Conservation (phyloP, 1,140 invertebrate species). For the Tetramorium simillimum region DNA sequence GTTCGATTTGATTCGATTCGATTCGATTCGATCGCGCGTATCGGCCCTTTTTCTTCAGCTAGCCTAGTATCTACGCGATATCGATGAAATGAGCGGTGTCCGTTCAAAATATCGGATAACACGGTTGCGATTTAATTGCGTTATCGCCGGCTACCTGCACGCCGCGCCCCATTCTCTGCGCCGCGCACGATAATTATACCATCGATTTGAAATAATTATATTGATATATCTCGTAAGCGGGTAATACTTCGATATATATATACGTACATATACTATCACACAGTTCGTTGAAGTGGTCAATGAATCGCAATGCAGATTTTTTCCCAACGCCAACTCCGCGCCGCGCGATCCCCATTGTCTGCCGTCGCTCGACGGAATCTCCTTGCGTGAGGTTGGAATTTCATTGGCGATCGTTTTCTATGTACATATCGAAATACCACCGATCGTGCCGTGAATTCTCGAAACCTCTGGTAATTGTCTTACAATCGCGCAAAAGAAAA, state of each 20-base stretch:
- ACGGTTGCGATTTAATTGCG: conserved; percentile 65
- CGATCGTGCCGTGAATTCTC: conserved; percentile 63
- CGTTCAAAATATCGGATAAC: conserved; percentile 68
- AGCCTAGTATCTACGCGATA: conserved; percentile 48
- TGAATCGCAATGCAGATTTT: conserved; percentile 59
- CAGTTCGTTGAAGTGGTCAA: conserved; percentile 23
- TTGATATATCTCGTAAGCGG: conserved; percentile 43
- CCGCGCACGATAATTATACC: conserved; percentile 66
- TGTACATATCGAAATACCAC: conserved; percentile 64
- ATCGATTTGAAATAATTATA: conserved; percentile 75
- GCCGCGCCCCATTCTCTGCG: conserved; percentile 1
- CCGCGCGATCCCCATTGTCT: conserved; percentile 1
- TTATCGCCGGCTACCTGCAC: conserved; percentile 65
- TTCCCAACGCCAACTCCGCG: neutral
- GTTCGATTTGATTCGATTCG: conserved; percentile 14
- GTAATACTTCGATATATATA: conserved; percentile 39
- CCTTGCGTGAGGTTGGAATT: conserved; percentile 53
- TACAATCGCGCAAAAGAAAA: neutral
- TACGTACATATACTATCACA: conserved; percentile 1
- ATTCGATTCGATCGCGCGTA: conserved; percentile 18
- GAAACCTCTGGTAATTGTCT: conserved; percentile 52
- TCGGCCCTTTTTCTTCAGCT: conserved; percentile 41
- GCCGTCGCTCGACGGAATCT: neutral
- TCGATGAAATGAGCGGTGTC: conserved; percentile 43
- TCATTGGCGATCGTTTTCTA: conserved; percentile 70